These are phyloP conservation scores for Dendrolimus pini DNA, from an alignment of 2,888 invertebrate species.

Conservation along the genomic window DNA sequence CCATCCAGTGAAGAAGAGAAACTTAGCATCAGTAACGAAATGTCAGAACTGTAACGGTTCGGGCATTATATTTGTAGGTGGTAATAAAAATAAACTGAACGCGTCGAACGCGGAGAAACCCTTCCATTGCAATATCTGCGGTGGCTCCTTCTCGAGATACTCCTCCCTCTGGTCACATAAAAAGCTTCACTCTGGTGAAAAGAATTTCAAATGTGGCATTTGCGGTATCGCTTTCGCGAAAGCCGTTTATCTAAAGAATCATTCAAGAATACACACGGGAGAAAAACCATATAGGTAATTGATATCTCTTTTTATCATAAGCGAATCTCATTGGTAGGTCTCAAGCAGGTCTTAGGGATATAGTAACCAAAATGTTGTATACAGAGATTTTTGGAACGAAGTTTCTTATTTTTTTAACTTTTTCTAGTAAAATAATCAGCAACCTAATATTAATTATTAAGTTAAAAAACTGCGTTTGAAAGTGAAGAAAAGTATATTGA, in stretches of 20 bases:
- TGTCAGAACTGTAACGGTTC: conserved; percentile 94
- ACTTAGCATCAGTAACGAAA: conserved; percentile 88
- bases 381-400: no score
- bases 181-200: conserved; percentile 87
- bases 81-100: conserved; percentile 77
- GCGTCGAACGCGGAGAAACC: conserved; percentile 84
- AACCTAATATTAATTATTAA: no score
- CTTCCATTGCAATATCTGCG: conserved; percentile 92
- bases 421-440: no score
- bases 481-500: no score
- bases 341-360: no score
- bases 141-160: conserved; percentile 88
- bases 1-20: conserved; percentile 90
- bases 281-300: conserved; percentile 71
- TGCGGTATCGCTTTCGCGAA: conserved; percentile 93
- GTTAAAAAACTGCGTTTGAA: no score
- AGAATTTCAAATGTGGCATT: conserved; percentile 92
- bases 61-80: conserved; percentile 88
- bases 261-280: conserved; percentile 91
- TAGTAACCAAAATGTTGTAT: no score
- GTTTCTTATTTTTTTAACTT: no score
- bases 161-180: conserved; percentile 94
- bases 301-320: no score
- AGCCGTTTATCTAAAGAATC: conserved; percentile 93
- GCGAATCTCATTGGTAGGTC: no score